Evolutionary conservation across 2,888 invertebrate species (phyloP).

Genomic region (Polymixis flavicincta): DNA sequence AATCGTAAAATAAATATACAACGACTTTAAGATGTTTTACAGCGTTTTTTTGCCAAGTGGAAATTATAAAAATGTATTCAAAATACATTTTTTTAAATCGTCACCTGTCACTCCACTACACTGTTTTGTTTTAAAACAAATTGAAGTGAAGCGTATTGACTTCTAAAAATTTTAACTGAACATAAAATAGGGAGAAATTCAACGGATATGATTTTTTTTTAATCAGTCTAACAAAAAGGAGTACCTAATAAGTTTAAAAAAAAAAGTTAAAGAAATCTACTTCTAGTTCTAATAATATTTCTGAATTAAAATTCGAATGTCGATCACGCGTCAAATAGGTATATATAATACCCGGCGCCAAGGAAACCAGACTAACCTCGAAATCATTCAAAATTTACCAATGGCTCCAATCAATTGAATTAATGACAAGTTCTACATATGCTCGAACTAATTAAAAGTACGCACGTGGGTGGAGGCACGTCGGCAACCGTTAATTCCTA

Average conservation of each 20-base stretch:
- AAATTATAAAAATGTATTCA: too few species aligned
- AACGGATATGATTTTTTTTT: not conserved
- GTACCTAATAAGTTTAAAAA: not conserved
- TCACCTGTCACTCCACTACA: not conserved
- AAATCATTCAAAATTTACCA: constrained; percentile 30
- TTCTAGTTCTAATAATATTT: not conserved
- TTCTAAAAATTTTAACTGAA: not conserved
- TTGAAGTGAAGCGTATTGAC: not conserved
- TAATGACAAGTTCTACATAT: constrained; percentile 38
- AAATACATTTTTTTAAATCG: too few species aligned
- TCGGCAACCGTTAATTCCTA: constrained; percentile 64
- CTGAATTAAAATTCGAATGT: constrained; percentile 5
- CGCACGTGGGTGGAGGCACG: constrained; percentile 71
- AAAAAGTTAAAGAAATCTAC: not conserved
- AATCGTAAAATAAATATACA: constrained; percentile 18
- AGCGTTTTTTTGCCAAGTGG: constrained; percentile 30
- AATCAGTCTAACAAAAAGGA: not conserved
- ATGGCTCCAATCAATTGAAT: constrained; percentile 43
- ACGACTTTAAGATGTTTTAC: not conserved
- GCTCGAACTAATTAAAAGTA: constrained; percentile 42
- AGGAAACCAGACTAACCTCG: constrained; percentile 38
- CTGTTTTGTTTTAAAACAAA: constrained; percentile 14
- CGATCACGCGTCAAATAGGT: not conserved
- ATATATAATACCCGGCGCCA: not conserved
- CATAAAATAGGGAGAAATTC: not conserved